Evolutionary conservation across 2,797 vertebrate species (phyloP).

Genomic region (Falco berigora): DNA sequence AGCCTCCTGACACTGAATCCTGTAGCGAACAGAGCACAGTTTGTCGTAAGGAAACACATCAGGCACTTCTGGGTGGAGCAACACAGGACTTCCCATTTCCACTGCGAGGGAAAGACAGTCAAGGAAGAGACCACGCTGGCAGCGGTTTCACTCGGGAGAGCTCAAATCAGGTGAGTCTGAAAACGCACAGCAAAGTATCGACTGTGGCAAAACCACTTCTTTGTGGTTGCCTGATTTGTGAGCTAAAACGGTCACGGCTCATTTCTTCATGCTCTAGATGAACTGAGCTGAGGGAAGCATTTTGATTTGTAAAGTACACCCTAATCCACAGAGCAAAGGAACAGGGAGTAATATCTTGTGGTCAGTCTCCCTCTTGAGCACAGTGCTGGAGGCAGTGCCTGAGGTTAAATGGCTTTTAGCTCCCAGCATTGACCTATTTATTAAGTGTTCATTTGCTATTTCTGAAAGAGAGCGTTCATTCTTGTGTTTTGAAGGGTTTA

Average conservation of each 20-base stretch:
- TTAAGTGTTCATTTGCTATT: background rate
- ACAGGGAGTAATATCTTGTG: background rate
- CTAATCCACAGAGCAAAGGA: background rate
- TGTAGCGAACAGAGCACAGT: accelerated
- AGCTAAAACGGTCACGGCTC: background rate
- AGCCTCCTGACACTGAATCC: background rate
- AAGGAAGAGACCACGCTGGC: background rate
- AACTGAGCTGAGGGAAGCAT: background rate
- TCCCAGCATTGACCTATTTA: background rate
- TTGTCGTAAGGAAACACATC: background rate
- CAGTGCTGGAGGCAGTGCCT: background rate
- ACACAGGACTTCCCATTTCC: background rate
- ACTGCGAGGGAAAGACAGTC: background rate
- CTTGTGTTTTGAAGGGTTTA: background rate
- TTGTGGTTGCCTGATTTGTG: background rate
- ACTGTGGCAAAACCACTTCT: background rate
- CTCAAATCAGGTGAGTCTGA: background rate
- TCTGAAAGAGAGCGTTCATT: background rate
- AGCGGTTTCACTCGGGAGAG: background rate
- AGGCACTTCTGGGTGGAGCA: background rate
- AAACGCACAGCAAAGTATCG: background rate
- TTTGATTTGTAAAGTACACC: background rate
- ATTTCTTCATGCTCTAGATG: background rate
- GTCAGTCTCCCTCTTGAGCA: background rate
- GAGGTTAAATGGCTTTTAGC: background rate